Base-by-base conservation (phyloP, 2,888 invertebrate genomes). In the Coleophora flavipennella region DNA sequence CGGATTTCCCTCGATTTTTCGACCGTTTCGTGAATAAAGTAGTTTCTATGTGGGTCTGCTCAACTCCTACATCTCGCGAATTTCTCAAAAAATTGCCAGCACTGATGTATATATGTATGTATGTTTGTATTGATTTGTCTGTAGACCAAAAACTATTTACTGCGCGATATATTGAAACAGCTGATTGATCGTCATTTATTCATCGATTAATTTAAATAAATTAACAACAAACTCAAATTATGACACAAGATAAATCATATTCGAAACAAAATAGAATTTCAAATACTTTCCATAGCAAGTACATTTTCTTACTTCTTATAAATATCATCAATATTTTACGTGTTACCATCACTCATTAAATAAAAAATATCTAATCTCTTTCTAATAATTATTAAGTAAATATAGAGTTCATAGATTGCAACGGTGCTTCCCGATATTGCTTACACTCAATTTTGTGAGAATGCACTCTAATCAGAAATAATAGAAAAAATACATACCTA, bases 331-430 rank as follows among this genome's bases (percentile, higher is more conserved):
- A 70, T 70, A 68, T 67, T 59, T 70, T 74, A 73, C 62, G 65
- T 72, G 73, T 80, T 77, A 74, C 74, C 78, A 72, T 77, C 79
- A 78, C 76, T 77, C 78, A 70, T 76, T 74, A 74, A 79, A 80
- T 78, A 80, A 76, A 74, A 57, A 78, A 80, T 76, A 79, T 79
- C 77, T 78, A 80, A 80, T 83, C 78, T 80, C 80, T 74, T 72
- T 74, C 77, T n/a, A n/a, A n/a, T n/a, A n/a, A 74, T 66, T 59
- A 70, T 73, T 72, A 80, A 76, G 74, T 75, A 77, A 68, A 67
- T 39, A 39, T 43, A 55, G 61, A 67, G 66, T 75, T 76, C 62
- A 70, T 65, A 71, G 63, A 75, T 73, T 72, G 78, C 29, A 9
- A 29, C 29, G 29, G 29, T 29, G 29, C 29, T 29, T 11, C 11